phyloP scores from a whole-genome alignment of 2,113 vertebrate genomes.

The Tursiops truncatus region DNA sequence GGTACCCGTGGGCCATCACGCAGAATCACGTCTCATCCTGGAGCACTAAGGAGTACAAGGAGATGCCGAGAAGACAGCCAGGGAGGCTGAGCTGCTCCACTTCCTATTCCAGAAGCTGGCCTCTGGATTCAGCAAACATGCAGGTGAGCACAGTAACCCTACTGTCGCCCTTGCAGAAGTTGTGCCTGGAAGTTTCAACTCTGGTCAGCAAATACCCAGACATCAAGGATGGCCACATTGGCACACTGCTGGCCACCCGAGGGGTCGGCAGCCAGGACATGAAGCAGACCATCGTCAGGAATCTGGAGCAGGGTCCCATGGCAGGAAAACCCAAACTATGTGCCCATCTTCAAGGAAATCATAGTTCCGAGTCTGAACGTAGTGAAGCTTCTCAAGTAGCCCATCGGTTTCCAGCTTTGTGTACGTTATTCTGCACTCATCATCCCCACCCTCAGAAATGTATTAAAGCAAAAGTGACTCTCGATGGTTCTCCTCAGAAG shows the following conservation, averaged over 20 bases:
- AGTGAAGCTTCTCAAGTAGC: conserved; percentile 91
- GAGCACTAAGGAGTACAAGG: background rate
- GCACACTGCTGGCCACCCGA: conserved; percentile 88
- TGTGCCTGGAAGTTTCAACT: background rate
- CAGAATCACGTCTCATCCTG: background rate
- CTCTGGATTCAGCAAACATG: background rate
- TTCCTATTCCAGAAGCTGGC: background rate
- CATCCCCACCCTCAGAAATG: background rate
- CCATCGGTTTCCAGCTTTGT: background rate
- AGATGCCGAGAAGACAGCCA: background rate
- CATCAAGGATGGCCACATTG: conserved; percentile 90
- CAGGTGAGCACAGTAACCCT: background rate
- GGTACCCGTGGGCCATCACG: background rate
- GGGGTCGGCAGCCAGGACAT: conserved; percentile 92
- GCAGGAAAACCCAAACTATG: conserved; percentile 81
- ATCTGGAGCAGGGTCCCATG: conserved; percentile 88
- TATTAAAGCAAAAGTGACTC: background rate
- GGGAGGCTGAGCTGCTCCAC: background rate
- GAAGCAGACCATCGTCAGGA: conserved; percentile 92
- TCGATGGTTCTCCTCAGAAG: background rate
- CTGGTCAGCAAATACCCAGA: background rate
- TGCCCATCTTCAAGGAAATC: conserved; percentile 92
- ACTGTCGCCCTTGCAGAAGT: background rate
- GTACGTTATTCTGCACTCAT: background rate
- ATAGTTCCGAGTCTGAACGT: conserved; percentile 90